Evolutionary conservation across 2,797 vertebrate species (phyloP).

Genomic region (Apodemus agrarius): DNA sequence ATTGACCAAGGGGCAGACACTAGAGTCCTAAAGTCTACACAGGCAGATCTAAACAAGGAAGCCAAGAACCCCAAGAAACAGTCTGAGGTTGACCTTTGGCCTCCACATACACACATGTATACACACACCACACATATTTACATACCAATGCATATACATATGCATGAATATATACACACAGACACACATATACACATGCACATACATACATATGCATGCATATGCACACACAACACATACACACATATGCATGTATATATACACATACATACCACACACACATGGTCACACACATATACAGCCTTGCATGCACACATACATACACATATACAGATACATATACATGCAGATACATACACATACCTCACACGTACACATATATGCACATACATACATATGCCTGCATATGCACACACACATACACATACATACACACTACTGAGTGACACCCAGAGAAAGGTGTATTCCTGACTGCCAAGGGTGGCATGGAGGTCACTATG

Average conservation of each 20-base stretch:
- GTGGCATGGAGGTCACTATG: rapidly evolving
- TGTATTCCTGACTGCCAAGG: not conserved
- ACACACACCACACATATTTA: not conserved
- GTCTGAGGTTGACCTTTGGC: not conserved
- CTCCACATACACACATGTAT: too few species aligned
- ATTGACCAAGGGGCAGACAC: rapidly evolving
- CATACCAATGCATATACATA: not conserved
- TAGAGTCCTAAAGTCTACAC: not conserved
- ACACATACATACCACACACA: not conserved
- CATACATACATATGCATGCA: not conserved
- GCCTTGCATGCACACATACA: not conserved
- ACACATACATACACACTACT: not conserved
- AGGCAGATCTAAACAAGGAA: not conserved
- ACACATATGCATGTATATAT: not conserved
- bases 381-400: not conserved
- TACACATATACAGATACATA: too few species aligned
- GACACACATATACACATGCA: too few species aligned
- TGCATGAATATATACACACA: too few species aligned
- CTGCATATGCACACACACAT: not conserved
- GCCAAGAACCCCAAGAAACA: not conserved
- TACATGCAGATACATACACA: not conserved
- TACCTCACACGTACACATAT: too few species aligned
- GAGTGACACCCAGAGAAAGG: not conserved
- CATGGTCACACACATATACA: not conserved
- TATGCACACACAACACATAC: too few species aligned